Conservation (phyloP, 2,888 invertebrate species). For the Fragum sueziense region DNA sequence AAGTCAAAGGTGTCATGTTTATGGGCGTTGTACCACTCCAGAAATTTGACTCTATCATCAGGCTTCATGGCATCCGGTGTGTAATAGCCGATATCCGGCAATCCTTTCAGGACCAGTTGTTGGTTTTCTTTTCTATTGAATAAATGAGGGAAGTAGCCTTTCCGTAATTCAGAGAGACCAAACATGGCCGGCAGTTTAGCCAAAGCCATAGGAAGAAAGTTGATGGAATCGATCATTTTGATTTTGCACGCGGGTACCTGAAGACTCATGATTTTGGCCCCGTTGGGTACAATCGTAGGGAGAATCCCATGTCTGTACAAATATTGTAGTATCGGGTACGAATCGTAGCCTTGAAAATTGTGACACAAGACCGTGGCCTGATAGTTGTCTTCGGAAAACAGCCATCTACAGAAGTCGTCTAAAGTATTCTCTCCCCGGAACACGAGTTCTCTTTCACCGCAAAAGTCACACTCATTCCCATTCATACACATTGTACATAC, state of each 20-base stretch:
- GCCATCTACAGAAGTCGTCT: constrained; percentile 19
- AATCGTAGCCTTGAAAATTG: constrained; percentile 46
- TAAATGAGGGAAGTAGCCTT: too few species aligned
- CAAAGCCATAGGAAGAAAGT: constrained; percentile 53
- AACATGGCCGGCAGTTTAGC: constrained; percentile 47
- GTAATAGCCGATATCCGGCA: too few species aligned
- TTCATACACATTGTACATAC: constrained; percentile 33
- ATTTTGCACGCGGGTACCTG: constrained; percentile 33
- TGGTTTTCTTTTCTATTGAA: too few species aligned
- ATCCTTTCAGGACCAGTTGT: too few species aligned
- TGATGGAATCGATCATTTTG: constrained; percentile 52
- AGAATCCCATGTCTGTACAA: constrained; percentile 42
- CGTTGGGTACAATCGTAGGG: constrained; percentile 43
- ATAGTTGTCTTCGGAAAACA: constrained; percentile 38
- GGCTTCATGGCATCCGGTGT: too few species aligned
- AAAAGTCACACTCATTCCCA: constrained; percentile 5
- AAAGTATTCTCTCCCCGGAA: constrained; percentile 21
- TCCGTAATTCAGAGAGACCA: constrained; percentile 43
- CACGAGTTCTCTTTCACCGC: constrained; percentile 16
- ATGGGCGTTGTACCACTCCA: too few species aligned
- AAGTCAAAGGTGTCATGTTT: too few species aligned
- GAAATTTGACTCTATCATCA: too few species aligned
- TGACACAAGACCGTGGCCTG: constrained; percentile 29
- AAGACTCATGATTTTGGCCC: constrained; percentile 42
- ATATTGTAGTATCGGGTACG: constrained; percentile 49